Evolutionary conservation across 37 sponge, comb jelly and placozoan species (phyloP).

Genomic region (Beroe forskalii): DNA sequence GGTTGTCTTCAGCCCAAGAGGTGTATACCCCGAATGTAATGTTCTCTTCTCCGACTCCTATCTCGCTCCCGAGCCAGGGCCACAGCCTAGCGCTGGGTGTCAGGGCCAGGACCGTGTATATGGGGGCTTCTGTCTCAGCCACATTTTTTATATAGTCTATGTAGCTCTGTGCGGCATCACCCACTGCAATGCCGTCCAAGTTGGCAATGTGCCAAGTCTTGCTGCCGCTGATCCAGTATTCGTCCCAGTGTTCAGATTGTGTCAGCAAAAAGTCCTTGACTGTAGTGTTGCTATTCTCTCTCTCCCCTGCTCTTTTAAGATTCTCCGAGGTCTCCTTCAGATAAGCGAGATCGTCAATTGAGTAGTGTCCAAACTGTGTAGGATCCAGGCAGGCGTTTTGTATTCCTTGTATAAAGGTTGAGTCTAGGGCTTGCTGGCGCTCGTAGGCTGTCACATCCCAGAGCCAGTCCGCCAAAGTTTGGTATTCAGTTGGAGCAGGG

Average conservation of each 20-base stretch:
- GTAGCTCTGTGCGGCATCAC: not conserved
- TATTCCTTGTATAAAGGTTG: not conserved
- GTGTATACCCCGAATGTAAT: constrained; percentile 27
- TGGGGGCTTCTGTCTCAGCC: not conserved
- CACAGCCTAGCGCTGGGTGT: not conserved
- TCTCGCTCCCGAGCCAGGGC: constrained; percentile 15
- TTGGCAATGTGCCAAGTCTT: not conserved
- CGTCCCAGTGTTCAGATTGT: not conserved
- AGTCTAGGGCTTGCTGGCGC: constrained; percentile 3
- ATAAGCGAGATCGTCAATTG: not conserved
- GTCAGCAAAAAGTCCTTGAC: not conserved
- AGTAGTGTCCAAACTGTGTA: not conserved
- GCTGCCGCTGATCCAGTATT: too few relatives aligned
- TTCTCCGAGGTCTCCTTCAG: not conserved
- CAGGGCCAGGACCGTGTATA: not conserved
- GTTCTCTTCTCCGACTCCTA: not conserved
- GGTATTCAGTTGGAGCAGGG: too few relatives aligned
- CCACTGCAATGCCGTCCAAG: not conserved
- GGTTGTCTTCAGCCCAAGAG: not conserved
- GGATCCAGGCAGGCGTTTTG: not conserved
- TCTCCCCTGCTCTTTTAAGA: not conserved
- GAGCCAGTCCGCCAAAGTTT: not conserved
- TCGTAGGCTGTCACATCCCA: not conserved
- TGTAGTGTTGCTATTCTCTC: not conserved
- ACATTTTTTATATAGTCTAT: not conserved